phyloP scores from a whole-genome alignment of 2,797 vertebrate genomes.

The Periophthalmus magnuspinnatus region DNA sequence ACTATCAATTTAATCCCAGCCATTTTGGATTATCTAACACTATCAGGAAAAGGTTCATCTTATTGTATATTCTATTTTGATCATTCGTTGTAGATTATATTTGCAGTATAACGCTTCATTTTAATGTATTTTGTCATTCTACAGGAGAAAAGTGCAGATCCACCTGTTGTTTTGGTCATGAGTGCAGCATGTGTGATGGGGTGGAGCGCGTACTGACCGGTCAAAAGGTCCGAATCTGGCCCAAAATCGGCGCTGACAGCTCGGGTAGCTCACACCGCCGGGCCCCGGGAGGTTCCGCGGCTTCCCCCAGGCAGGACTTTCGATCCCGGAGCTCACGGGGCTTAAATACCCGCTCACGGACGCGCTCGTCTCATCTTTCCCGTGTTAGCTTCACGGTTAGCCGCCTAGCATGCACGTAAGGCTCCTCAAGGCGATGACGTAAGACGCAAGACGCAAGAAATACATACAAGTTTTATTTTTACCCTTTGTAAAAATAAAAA shows the following conservation, averaged over 20 bases:
- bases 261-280: not conserved
- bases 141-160: not conserved
- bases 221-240: conserved; percentile 14
- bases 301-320: not conserved
- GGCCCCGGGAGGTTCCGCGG: not conserved
- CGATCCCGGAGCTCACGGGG: not conserved
- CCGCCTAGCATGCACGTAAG: not conserved
- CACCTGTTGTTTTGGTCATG: not conserved
- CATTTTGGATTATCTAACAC: no score
- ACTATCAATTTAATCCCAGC: no score
- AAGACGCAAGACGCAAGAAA: not conserved
- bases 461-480: no score
- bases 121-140: no score
- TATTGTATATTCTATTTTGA: no score
- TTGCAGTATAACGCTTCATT: no score
- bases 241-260: conserved; percentile 11
- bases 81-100: no score
- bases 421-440: not conserved
- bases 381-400: conserved; percentile 28
- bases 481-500: no score
- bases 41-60: no score
- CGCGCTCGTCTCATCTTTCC: not conserved
- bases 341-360: conserved; percentile 6
- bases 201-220: conserved; percentile 45
- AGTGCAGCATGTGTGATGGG: not conserved